Evolutionary conservation across 2,797 vertebrate genomes (phyloP), one percentile per base, ranked within the genome.

Genomic region (Neosilurus hyrtlii): DNA sequence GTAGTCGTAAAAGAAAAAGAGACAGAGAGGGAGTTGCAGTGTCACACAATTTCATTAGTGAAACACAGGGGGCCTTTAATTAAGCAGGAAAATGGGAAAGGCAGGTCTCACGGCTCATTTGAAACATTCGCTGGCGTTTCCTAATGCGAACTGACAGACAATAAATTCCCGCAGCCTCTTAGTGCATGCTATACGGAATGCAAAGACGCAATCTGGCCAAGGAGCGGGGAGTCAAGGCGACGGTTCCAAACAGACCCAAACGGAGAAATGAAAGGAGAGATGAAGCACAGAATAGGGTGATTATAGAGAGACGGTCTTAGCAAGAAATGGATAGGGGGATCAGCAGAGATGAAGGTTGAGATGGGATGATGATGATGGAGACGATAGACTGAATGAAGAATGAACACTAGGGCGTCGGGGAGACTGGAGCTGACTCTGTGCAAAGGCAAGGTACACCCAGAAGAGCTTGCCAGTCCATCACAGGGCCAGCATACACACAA

Each of bases 101-200:
- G 86, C 82, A 61, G 82, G 80, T 82, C 87, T 85, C 68, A 73
- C 49, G 81, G 84, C 84, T 87, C 84, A 84, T 89, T 88, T 86
- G 86, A 87, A 83, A 79, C 87, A n/a, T 86, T 89, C 59, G 80
- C 59, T 79, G 51, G 82, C 56, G 73, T 72, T 51, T n/a, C 62
- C 82, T 90, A 88, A 90, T 90, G 83, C 82, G 79, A 87, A 83
- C 83, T 88, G 89, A 91, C 89, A 90, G 79, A 78, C 84, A 86
- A 89, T 89, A 88, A 82, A 88, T 88, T 87, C 89, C 86, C 26
- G 0, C 72, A 63, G 82, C 84, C 83, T 87, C 81, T 88, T 80
- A 89, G 85, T 76, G 78, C 54, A 9, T 54, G 15, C 85, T 84
- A 84, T 89, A 86, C 75, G 57, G 89, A 90, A 90, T 88, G 82